Evolutionary conservation across 2,797 vertebrate genomes (phyloP), one percentile per base, ranked within the genome.

Genomic region (Gastrophryne carolinensis): DNA sequence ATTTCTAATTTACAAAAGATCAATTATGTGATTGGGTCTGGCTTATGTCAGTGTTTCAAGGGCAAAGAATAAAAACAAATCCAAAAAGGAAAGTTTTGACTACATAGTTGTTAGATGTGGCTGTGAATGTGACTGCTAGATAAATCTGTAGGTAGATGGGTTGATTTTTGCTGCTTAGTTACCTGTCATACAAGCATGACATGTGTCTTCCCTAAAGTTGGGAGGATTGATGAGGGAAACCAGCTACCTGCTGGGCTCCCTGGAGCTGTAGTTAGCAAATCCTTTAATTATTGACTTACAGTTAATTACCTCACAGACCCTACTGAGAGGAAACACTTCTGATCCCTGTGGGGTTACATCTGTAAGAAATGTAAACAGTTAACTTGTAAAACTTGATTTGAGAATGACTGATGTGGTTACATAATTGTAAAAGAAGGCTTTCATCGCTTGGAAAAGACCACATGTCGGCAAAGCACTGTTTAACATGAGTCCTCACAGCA

Each of bases 401-500:
- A 44, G 21, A 49, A 41, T 65, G n/a, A 57, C 32, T 50, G 67
- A 47, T 56, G 74, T 8, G 29, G 19, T 9, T 49, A 1, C 37
- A 5, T 58, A 6, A 35, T 57, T 70, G 66, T 56, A 37, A 57
- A 62, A 19, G 13, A 26, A 12, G 5, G 32, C n/a, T 62, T 69
- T 69, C 39, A 75, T 69, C 47, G 29, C 11, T 57, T 27, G 19
- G 24, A 60, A 60, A 34, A 67, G 39, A 15, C 34, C 72, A 26
- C 50, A 35, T 67, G 29, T 63, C 72, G 61, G 75, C 58, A 71
- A 47, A 63, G 60, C 52, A 17, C 37, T 30, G 30, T 17, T 35
- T 50, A 24, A 56, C 60, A 58, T 49, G 66, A 65, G 54, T 65
- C 61, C 68, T 56, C 32, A 23, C 37, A 61, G 73, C 47, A 26